Evolutionary conservation across 2,113 vertebrate species (phyloP).

Genomic region (Vanacampus margaritifer): DNA sequence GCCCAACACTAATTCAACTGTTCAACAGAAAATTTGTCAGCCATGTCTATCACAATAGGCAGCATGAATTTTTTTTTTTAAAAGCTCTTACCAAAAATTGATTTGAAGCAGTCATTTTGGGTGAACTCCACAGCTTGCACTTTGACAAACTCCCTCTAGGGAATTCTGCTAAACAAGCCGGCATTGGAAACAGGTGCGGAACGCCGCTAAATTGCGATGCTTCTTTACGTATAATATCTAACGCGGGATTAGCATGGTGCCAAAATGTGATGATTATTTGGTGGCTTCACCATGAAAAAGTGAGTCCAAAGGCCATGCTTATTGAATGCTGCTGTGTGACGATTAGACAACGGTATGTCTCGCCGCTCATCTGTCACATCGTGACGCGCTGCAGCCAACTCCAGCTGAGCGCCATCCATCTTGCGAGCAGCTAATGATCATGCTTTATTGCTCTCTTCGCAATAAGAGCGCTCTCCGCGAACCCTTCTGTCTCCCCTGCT

Average conservation of each 20-base stretch:
- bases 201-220: not conserved
- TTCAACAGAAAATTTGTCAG: too few relatives aligned
- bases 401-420: constrained; percentile 17
- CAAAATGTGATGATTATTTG: not conserved
- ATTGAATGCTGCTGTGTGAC: not conserved
- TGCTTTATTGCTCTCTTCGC: not conserved
- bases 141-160: not conserved
- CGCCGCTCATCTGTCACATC: not conserved
- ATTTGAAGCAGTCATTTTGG: too few relatives aligned
- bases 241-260: not conserved
- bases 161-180: not conserved
- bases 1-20: too few relatives aligned
- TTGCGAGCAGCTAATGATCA: constrained; percentile 11
- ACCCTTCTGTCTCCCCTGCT: not conserved
- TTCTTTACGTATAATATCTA: not conserved
- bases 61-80: too few relatives aligned
- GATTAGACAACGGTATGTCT: not conserved
- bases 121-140: too few relatives aligned
- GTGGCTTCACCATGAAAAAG: not conserved
- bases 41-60: too few relatives aligned
- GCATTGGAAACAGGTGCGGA: not conserved
- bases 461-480: constrained; percentile 4
- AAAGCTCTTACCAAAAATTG: too few relatives aligned
- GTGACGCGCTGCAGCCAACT: not conserved
- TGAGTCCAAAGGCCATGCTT: not conserved